Evolutionary conservation across 2,888 invertebrate species (phyloP).

Genomic region (Notodonta dromedarius): DNA sequence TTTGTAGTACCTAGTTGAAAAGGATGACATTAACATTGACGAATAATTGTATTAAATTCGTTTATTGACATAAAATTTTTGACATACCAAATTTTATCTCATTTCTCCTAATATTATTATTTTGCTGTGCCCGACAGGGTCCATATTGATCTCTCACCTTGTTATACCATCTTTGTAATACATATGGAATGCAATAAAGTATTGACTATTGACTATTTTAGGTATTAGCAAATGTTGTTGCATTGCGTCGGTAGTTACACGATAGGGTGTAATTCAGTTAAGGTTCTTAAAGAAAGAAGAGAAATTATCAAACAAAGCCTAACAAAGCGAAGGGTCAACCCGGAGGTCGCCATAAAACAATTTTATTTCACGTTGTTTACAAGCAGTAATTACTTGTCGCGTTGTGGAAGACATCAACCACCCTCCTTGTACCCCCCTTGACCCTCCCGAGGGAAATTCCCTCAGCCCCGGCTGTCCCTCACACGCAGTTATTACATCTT

Average conservation of each 20-base stretch:
- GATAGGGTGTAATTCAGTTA: background rate
- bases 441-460: conserved; percentile 37
- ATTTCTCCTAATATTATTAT: too few relatives aligned
- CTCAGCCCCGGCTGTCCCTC: conserved; percentile 16
- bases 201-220: too few relatives aligned
- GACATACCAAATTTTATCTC: too few relatives aligned
- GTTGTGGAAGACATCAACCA: conserved; percentile 16
- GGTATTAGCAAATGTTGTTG: background rate
- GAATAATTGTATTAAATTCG: too few relatives aligned
- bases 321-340: background rate
- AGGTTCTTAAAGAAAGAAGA: background rate
- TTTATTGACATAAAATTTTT: too few relatives aligned
- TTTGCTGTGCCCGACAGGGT: too few relatives aligned
- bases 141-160: too few relatives aligned
- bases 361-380: conserved; percentile 32
- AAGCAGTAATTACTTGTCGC: conserved; percentile 35
- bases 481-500: conserved; percentile 38
- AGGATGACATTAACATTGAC: too few relatives aligned
- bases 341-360: conserved; percentile 27
- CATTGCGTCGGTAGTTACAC: background rate
- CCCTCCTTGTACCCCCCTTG: background rate
- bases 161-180: too few relatives aligned
- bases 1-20: too few relatives aligned
- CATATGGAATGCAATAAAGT: too few relatives aligned
- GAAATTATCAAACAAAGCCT: background rate